Percentiles rank a stretch among this genome's conserved stretches.
Conservation (phyloP, 2,888 invertebrate genomes). For the Anthoptus insignis region DNA sequence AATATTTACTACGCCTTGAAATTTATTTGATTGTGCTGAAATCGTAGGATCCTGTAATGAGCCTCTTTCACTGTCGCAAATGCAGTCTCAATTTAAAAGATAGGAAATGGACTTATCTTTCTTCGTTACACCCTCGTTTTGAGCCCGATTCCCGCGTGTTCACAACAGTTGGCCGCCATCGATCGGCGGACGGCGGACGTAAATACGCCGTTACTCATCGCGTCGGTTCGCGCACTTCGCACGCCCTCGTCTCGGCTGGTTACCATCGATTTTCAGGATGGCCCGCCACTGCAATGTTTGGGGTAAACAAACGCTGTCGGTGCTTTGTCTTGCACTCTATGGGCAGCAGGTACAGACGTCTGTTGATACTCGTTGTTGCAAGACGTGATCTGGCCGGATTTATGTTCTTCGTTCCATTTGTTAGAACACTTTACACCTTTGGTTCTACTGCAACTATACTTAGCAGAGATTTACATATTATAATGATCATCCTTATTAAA, state of each 20-base stretch:
- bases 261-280: constrained; percentile 75
- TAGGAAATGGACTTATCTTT: no score
- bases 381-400: background rate
- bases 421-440: background rate
- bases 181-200: constrained; percentile 68
- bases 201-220: constrained; percentile 73
- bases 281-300: constrained; percentile 38
- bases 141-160: no score
- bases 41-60: no score
- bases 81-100: no score
- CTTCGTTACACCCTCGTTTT: no score
- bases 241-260: constrained; percentile 63
- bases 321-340: constrained; percentile 1
- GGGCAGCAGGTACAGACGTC: background rate
- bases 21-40: no score
- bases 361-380: background rate
- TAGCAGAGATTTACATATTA: no score
- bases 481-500: no score
- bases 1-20: no score
- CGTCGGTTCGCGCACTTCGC: constrained; percentile 42
- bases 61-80: no score
- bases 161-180: constrained; percentile 85
- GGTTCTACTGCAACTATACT: background rate
- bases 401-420: no score
- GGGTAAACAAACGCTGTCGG: constrained; percentile 12